These are phyloP conservation scores for Columba livia DNA, from an alignment of 2,113 vertebrate genomes.

Conservation along the genomic window DNA sequence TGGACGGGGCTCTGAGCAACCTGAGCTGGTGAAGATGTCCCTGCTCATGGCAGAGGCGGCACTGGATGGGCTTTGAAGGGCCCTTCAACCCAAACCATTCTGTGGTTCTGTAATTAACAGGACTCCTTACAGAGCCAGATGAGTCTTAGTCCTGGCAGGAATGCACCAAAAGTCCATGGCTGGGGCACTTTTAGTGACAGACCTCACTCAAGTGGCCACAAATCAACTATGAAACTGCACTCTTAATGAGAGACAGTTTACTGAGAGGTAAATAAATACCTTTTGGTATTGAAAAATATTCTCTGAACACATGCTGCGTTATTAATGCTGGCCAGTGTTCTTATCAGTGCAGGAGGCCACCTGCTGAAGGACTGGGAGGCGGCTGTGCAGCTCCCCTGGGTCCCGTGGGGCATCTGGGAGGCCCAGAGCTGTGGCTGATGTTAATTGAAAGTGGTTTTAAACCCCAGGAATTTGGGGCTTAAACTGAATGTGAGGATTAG, in stretches of 20 bases:
- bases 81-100: too few species aligned
- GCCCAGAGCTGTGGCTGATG: not conserved
- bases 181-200: not conserved
- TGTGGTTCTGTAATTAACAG: not conserved
- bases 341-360: not conserved
- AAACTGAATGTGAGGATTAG: not conserved
- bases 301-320: not conserved
- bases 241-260: not conserved
- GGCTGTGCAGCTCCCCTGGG: not conserved
- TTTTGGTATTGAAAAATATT: not conserved
- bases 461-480: not conserved
- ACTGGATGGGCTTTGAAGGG: too few species aligned
- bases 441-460: conserved; percentile 3
- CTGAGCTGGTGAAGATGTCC: too few species aligned
- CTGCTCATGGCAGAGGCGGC: too few species aligned
- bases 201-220: not conserved
- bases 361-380: not conserved
- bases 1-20: too few species aligned
- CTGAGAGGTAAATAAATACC: not conserved
- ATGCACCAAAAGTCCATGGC: not conserved
- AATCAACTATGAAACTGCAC: not conserved
- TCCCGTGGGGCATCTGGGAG: not conserved
- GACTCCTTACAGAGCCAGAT: not conserved
- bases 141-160: not conserved
- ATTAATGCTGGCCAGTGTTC: not conserved